Conservation (phyloP, 2,888 invertebrate genomes). For the Eupithecia pulchellata region DNA sequence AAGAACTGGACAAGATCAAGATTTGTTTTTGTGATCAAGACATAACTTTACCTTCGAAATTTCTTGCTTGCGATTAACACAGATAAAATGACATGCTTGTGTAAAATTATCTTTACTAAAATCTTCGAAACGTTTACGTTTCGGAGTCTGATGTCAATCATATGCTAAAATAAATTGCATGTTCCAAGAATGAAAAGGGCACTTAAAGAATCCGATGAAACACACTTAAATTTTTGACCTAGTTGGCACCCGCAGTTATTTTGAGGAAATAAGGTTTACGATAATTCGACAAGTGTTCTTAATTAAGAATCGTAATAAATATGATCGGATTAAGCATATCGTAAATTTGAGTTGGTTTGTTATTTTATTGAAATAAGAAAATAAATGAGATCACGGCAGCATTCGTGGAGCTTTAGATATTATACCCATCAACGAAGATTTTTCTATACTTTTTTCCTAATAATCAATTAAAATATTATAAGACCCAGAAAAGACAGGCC, state of each 20-base stretch:
- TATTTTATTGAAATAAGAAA: constrained; percentile 19
- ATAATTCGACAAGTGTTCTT: constrained; percentile 39
- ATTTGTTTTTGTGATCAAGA: background rate
- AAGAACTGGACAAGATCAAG: background rate
- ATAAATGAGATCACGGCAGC: background rate
- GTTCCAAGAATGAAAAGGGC: constrained; percentile 19
- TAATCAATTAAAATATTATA: background rate
- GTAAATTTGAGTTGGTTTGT: constrained; percentile 29
- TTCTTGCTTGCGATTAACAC: background rate
- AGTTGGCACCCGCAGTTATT: constrained; percentile 31
- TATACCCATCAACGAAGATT: background rate
- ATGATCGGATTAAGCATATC: constrained; percentile 24
- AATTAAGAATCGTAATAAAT: constrained; percentile 41
- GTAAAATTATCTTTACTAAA: background rate
- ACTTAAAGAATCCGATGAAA: constrained; percentile 21
- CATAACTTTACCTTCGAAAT: background rate
- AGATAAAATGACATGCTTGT: background rate
- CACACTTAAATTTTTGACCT: constrained; percentile 23
- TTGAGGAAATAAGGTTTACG: constrained; percentile 42
- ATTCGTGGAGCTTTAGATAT: background rate
- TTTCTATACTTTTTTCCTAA: background rate
- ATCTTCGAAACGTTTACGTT: background rate
- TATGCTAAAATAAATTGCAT: constrained; percentile 21
- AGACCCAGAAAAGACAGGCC: background rate
- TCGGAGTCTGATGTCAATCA: background rate